Evolutionary conservation across 2,797 vertebrate genomes (phyloP), one percentile per base, ranked within the genome.

Genomic region (Fundulus diaphanus): DNA sequence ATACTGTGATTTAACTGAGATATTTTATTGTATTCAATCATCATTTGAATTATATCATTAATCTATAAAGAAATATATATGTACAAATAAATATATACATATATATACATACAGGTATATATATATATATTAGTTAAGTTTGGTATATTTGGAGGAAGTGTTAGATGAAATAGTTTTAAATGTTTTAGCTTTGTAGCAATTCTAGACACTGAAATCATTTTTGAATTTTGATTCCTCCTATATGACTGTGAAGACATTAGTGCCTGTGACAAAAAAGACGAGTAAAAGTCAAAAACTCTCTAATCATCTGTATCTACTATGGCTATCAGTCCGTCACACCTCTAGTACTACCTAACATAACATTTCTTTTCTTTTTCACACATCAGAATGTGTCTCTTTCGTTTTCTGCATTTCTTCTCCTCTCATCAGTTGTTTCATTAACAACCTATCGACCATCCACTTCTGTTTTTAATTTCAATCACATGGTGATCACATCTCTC

Each of bases 191-290:
- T 95, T 95, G 95, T 96, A 96, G 95, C 93, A 80, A 94, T 94
- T 94, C 92, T 95, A 95, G 93, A 95, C 92, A 93, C 92, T 92
- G 93, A 95, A 94, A 93, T 95, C 90, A 93, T 95, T 95, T 95
- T 95, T 94, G 91, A 94, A 94, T 95, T 95, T 95, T 84, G 79
- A 96, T 93, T 95, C 95, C 95, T 96, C 95, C 94, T 95, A 94
- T 96, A 95, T 95, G 95, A 96, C 95, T 96, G 95, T 96, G 95
- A 96, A 96, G 95, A 96, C 95, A 96, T 96, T 95, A 96, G 95
- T 96, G 95, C 95, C 95, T 96, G 95, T 96, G 94, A 95, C 93
- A 95, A 94, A 95, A 94, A 95, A 95, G 93, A 95, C 92, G 92
- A 95, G 91, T 94, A 94, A 93, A 94, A 93, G 93, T 95, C 92